Evolutionary conservation across 2,113 vertebrate species (phyloP).

Genomic region (Urocynchramus pylzowi): DNA sequence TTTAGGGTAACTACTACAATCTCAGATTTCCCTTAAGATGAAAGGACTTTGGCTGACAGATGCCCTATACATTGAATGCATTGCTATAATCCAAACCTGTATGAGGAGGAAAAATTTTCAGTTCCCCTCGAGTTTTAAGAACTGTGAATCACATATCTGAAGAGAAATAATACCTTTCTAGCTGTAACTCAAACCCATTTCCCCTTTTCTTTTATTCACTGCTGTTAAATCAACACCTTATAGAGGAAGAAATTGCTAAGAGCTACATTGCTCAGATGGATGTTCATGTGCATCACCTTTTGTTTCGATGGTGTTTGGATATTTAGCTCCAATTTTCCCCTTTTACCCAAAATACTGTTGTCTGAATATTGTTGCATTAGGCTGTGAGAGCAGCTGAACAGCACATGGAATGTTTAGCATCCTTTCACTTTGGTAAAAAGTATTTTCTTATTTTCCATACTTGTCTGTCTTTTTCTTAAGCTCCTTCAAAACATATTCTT

Average conservation of each 20-base stretch:
- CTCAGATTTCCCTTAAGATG: conserved; percentile 26
- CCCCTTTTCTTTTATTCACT: background rate
- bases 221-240: background rate
- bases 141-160: background rate
- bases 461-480: background rate
- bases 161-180: background rate
- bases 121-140: background rate
- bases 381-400: background rate
- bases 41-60: conserved; percentile 31
- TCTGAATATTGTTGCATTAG: background rate
- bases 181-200: background rate
- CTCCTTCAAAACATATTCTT: background rate
- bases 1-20: conserved; percentile 31
- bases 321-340: background rate
- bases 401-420: background rate
- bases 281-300: background rate
- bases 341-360: background rate
- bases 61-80: conserved; percentile 3
- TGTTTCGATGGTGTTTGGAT: background rate
- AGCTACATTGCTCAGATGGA: background rate
- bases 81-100: background rate
- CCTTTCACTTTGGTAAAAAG: background rate
- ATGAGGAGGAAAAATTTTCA: background rate
- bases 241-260: background rate
- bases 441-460: background rate